Evolutionary conservation across 2,113 vertebrate genomes (phyloP).

Genomic region (Pungitius pungitius): DNA sequence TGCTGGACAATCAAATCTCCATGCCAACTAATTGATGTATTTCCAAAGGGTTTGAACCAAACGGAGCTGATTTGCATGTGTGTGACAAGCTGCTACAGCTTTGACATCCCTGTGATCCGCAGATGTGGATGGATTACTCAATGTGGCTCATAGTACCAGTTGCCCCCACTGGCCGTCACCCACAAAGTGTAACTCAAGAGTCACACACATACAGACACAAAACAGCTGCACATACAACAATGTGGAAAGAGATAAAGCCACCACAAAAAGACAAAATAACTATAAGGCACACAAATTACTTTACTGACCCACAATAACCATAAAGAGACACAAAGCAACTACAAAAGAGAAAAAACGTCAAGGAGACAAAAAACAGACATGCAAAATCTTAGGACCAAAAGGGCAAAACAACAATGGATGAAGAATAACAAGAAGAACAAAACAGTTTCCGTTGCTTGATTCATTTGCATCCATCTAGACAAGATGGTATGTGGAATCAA

Average conservation of each 20-base stretch:
- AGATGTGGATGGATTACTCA: neutral
- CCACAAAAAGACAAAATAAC: no score
- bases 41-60: constrained; percentile 12
- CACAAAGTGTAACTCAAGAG: neutral
- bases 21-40: constrained; percentile 42
- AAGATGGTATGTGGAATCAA: neutral
- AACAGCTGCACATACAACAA: neutral
- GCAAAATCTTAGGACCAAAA: no score
- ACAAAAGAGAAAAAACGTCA: neutral
- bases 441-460: neutral
- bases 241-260: no score
- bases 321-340: neutral
- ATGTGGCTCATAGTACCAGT: neutral
- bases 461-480: neutral
- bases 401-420: no score
- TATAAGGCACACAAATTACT: neutral
- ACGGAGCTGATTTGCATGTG: constrained; percentile 6
- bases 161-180: neutral
- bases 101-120: neutral
- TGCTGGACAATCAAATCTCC: constrained; percentile 35
- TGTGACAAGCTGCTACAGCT: constrained; percentile 11
- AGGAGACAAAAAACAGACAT: no score
- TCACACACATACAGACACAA: neutral
- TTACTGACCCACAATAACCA: neutral
- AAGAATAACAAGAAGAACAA: no score